Base-by-base conservation (phyloP, 1,140 invertebrate genomes). In the Cyclargus thomasi region DNA sequence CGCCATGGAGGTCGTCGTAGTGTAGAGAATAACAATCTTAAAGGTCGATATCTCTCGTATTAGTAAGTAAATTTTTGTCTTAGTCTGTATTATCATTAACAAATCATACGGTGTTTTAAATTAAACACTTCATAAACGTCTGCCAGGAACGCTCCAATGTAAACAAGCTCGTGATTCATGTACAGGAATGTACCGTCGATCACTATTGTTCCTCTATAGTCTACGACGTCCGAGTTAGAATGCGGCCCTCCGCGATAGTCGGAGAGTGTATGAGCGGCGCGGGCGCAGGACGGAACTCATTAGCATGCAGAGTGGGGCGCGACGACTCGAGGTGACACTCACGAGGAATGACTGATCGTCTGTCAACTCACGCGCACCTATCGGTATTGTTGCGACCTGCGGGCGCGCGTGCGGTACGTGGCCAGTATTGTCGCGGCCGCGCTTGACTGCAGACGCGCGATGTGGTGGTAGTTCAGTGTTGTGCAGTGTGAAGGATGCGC, bases 331-430 rank as follows among this genome's bases (percentile, higher is more conserved):
- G 77, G 80, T 86, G 86, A 86, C 85, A 87, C 70, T 75, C 80
- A 74, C 79, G 80, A 81, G 75, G 83, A 83, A 83, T 86, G 85
- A 87, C 71, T 81, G 84, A 85, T 85, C 82, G 79, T 74, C 77
- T 74, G 81, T 83, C 79, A 80, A 76, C 86, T 84, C 83, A 68
- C 79, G 86, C 86, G 86, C 86, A 89, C 81, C 82, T 77, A 77
- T 77, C 71, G 73, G 64, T 83, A 79, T 66, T 66, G 65, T 66
- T 66, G 55, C 39, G 39, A 47, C 39, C 39, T 47, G 39, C 39
- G 39, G 39, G 39, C 39, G 39, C 39, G 39, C 65, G 65, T 66
- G 65, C 18, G 18, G 20, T 78, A 76, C 73, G 70, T 79, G 71
- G 63, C 69, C 80, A 88, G 87, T 90, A 69, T 77, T 84, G 82